These are phyloP conservation scores for Suricata suricatta DNA, from an alignment of 2,113 vertebrate genomes.

Conservation along the genomic window DNA sequence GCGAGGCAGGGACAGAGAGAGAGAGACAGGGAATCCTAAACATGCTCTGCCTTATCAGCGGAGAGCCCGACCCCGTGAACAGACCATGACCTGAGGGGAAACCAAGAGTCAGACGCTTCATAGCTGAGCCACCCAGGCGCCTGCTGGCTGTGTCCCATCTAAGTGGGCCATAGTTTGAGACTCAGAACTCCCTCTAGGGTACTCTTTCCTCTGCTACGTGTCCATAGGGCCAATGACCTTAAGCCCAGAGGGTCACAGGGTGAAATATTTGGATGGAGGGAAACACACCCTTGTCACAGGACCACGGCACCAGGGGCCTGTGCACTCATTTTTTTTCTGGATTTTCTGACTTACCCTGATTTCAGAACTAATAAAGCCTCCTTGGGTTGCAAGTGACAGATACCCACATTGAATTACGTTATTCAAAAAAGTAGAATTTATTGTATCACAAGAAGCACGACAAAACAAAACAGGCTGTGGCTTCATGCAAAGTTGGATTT, in stretches of 20 bases:
- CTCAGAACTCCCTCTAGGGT: rapidly evolving
- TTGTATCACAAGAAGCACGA: background rate
- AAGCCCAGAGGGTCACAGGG: background rate
- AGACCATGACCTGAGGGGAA: too few relatives aligned
- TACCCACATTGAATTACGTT: background rate
- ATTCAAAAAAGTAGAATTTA: background rate
- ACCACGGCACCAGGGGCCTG: background rate
- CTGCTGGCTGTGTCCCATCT: background rate
- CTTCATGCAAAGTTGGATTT: background rate
- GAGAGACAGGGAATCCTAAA: too few relatives aligned
- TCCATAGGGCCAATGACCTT: background rate
- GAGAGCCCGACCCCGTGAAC: too few relatives aligned
- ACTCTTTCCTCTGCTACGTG: background rate
- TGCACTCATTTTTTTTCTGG: background rate
- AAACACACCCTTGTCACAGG: background rate
- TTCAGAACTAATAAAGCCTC: background rate
- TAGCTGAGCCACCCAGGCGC: too few relatives aligned
- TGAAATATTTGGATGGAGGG: background rate
- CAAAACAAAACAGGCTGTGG: background rate
- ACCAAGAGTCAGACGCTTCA: too few relatives aligned
- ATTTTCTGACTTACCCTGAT: background rate
- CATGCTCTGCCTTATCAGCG: too few relatives aligned
- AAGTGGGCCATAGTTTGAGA: background rate
- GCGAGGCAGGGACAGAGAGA: too few relatives aligned
- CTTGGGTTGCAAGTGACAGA: background rate